A percentile compares a stretch with the other conserved stretches of the same genome.
Conservation (phyloP, 1,140 invertebrate species). For the Helicoverpa armigera region DNA sequence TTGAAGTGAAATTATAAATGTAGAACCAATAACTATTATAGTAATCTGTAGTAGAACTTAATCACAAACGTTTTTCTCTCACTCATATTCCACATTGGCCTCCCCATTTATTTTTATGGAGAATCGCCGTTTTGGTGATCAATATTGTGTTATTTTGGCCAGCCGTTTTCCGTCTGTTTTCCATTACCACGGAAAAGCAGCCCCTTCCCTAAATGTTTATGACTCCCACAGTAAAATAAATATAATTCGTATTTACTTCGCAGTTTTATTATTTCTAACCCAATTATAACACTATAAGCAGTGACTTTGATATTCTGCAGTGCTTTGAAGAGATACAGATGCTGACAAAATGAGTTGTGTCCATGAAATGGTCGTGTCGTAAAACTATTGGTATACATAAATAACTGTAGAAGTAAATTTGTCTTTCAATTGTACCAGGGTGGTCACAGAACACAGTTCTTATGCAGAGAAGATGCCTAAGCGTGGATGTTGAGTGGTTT, state of each 20-base stretch:
- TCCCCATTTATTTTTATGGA: no score
- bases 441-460: no score
- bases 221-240: constrained; percentile 3
- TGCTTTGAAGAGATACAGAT: constrained; percentile 4
- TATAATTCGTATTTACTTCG: constrained; percentile 10
- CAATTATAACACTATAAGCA: neutral
- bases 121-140: neutral
- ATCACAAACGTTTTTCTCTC: no score
- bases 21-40: no score
- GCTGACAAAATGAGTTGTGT: neutral
- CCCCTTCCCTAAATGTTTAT: neutral
- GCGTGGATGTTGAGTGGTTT: no score
- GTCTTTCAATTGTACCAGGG: no score
- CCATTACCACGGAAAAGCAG: neutral
- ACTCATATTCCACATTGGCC: no score
- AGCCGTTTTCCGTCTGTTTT: neutral
- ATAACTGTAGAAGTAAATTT: no score
- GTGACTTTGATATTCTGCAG: neutral
- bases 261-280: constrained; percentile 19
- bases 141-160: neutral
- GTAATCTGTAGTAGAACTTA: no score
- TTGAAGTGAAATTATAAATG: neutral
- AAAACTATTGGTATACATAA: neutral
- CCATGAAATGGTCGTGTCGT: no score
- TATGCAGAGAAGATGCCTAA: no score